Percentiles rank a stretch among this genome's conserved stretches.
Conservation (phyloP, 1,140 invertebrate species). For the Nasonia vitripennis region DNA sequence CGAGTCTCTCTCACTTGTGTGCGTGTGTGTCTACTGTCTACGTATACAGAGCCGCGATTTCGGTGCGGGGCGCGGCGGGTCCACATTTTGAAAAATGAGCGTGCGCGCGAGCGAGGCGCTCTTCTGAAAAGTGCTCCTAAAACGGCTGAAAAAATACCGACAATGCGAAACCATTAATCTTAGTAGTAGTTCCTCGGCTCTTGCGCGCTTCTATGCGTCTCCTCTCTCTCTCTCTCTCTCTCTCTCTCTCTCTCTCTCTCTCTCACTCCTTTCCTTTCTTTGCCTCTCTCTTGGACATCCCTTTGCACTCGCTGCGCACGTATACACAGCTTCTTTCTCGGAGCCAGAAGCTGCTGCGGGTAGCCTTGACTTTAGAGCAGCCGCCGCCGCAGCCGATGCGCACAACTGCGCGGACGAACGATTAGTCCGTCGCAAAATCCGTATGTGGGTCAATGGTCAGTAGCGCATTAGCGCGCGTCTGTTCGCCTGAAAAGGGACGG, state of each 20-base stretch:
- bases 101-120: slow-evolving; percentile 46
- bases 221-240: not conserved
- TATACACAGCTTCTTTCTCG: slow-evolving; percentile 48
- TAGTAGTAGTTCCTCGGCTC: slow-evolving; percentile 54
- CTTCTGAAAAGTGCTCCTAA: slow-evolving; percentile 67
- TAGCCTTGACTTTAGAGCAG: slow-evolving; percentile 27
- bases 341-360: slow-evolving; percentile 27
- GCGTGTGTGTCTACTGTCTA: not conserved
- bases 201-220: not conserved
- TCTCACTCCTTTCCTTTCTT: slow-evolving; percentile 19
- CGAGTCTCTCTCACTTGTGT: not conserved
- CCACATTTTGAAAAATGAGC: slow-evolving; percentile 67
- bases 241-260: not conserved
- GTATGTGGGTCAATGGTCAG: slow-evolving; percentile 56
- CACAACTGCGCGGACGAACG: slow-evolving; percentile 23
- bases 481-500: not conserved
- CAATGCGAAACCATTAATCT: slow-evolving; percentile 69
- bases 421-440: slow-evolving; percentile 54
- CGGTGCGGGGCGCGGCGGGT: slow-evolving; percentile 55
- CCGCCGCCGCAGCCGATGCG: slow-evolving; percentile 20
- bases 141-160: slow-evolving; percentile 68
- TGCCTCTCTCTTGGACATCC: slow-evolving; percentile 55
- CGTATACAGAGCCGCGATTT: slow-evolving; percentile 56
- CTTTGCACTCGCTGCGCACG: slow-evolving; percentile 54
- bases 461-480: not conserved